Evolutionary conservation across 2,113 vertebrate genomes (phyloP).

Genomic region (Sapayoa aenigma): DNA sequence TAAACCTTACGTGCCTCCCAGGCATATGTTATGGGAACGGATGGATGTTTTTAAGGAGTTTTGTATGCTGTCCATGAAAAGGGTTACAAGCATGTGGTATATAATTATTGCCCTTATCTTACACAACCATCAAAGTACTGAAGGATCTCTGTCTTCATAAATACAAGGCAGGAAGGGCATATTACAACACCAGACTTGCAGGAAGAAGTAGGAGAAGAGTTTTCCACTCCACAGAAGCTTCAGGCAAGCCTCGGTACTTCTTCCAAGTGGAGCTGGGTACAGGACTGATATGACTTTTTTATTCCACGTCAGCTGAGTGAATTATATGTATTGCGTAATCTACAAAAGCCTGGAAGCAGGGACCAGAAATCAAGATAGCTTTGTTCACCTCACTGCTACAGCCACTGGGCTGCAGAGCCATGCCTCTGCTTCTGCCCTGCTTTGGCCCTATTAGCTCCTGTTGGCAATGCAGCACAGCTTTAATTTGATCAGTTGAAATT

Average conservation of each 20-base stretch:
- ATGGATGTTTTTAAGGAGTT: constrained; percentile 29
- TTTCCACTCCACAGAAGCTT: background rate
- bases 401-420: background rate
- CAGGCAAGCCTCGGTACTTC: background rate
- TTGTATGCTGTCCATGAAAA: constrained; percentile 9
- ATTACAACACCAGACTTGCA: background rate
- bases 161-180: background rate
- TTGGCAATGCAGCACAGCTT: background rate
- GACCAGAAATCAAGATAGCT: background rate
- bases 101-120: constrained; percentile 44
- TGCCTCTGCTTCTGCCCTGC: background rate
- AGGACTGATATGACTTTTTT: background rate
- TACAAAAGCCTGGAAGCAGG: background rate
- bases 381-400: background rate
- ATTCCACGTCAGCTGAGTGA: background rate
- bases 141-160: background rate
- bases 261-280: background rate
- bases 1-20: constrained; percentile 2
- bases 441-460: background rate
- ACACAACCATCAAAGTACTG: background rate
- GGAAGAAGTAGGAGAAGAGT: background rate
- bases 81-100: background rate
- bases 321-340: background rate
- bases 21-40: background rate
- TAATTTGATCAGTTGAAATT: background rate